Evolutionary conservation across 2,113 vertebrate species (phyloP).

Genomic region (Myotis brandtii): DNA sequence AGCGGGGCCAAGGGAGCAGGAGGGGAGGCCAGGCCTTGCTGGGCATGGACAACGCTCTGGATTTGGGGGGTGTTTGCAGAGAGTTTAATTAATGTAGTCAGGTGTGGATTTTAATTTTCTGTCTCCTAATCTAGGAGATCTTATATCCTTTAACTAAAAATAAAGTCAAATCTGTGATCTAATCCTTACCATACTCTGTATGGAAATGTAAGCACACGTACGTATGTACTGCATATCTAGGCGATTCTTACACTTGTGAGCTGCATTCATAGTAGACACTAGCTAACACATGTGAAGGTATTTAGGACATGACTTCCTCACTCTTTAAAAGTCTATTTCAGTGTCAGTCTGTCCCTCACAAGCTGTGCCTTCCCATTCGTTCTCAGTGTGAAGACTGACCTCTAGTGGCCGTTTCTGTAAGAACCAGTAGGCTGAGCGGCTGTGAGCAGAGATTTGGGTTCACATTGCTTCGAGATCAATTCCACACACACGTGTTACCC

Average conservation of each 20-base stretch:
- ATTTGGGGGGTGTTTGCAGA: neutral
- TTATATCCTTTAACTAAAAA: conserved; percentile 16
- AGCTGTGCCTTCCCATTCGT: neutral
- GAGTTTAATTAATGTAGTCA: neutral
- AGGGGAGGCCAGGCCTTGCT: neutral
- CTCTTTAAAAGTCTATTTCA: neutral
- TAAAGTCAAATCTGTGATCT: neutral
- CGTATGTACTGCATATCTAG: neutral
- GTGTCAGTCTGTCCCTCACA: neutral
- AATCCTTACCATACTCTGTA: neutral
- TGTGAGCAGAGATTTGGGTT: neutral
- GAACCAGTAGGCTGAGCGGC: neutral
- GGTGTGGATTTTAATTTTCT: neutral
- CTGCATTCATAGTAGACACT: neutral
- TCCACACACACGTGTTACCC: neutral
- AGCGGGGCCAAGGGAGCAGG: neutral
- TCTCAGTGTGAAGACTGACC: conserved; percentile 83
- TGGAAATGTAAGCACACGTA: neutral
- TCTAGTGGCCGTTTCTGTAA: conserved; percentile 83
- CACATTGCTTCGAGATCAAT: neutral
- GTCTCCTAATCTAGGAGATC: neutral
- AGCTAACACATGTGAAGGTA: neutral
- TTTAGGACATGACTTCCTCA: neutral
- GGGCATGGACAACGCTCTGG: neutral
- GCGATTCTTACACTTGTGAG: neutral